Conservation (phyloP, 2,797 vertebrate genomes). For the Pipistrellus kuhlii region DNA sequence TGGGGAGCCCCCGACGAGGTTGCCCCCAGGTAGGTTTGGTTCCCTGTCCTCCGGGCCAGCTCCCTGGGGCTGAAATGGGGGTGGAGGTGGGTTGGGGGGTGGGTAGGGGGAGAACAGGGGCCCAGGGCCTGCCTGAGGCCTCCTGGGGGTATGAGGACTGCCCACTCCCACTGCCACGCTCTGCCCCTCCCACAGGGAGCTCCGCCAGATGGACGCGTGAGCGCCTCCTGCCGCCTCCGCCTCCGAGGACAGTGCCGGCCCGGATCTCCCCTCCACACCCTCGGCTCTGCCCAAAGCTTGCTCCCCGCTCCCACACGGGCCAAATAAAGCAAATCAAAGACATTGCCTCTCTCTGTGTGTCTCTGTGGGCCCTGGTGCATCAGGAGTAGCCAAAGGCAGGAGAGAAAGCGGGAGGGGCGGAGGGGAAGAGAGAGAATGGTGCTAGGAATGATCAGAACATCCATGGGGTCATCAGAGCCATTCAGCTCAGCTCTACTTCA, state of each 20-base stretch:
- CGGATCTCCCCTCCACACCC: neutral
- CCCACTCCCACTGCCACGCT: neutral
- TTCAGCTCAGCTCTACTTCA: neutral
- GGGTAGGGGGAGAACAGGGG: neutral
- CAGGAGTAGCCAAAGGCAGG: neutral
- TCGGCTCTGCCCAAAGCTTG: neutral
- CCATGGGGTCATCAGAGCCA: neutral
- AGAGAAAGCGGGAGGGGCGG: neutral
- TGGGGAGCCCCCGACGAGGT: neutral
- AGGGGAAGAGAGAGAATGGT: neutral
- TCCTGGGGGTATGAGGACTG: neutral
- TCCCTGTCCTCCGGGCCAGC: neutral
- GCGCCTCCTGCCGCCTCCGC: neutral
- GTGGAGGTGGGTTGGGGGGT: neutral
- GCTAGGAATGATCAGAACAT: neutral
- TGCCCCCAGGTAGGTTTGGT: neutral
- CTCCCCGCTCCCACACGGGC: neutral
- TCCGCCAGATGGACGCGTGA: neutral
- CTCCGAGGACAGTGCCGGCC: accelerated
- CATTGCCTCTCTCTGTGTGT: neutral
- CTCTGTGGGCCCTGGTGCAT: neutral
- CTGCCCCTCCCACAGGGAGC: conserved; percentile 14
- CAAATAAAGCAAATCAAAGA: conserved; percentile 77
- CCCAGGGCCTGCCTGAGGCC: neutral
- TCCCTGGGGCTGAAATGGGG: neutral